Percentiles rank a stretch among this genome's conserved stretches.
Conservation (phyloP, 2,888 invertebrate genomes). For the Campaea margaritaria region DNA sequence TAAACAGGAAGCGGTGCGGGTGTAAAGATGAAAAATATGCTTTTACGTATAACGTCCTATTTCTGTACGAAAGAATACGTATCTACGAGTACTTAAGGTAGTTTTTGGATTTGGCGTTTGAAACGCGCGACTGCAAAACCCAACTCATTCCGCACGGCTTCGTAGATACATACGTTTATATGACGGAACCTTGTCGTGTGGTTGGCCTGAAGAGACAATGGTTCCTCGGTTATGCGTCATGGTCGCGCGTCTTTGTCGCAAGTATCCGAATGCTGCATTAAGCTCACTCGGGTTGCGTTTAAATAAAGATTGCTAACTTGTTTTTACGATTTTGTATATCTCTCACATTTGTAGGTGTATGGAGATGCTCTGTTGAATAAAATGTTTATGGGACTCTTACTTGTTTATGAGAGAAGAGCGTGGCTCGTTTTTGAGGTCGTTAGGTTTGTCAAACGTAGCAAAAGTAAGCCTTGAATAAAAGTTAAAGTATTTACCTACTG, state of each 20-base stretch:
- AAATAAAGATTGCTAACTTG: constrained; percentile 62
- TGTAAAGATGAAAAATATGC: constrained; percentile 58
- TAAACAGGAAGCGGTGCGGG: constrained; percentile 32
- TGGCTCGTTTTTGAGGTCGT: neutral
- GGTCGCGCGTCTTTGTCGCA: no score
- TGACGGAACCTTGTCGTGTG: no score
- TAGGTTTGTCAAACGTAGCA: neutral
- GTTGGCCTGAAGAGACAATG: no score
- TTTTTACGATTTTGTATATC: constrained; percentile 52
- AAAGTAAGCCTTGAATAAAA: neutral
- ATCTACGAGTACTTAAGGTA: no score
- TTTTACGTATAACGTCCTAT: constrained; percentile 47
- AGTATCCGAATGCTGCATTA: neutral
- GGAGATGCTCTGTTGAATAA: constrained; percentile 3
- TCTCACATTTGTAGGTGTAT: constrained; percentile 11
- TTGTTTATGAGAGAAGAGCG: neutral
- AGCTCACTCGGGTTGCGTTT: constrained; percentile 41
- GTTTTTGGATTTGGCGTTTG: no score
- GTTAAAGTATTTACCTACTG: no score
- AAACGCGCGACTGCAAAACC: no score
- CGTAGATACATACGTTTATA: no score
- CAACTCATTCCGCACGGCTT: no score
- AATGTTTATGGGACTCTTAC: constrained; percentile 1
- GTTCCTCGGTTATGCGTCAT: no score
- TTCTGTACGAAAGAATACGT: neutral